Percentiles rank a stretch among this genome's conserved stretches.
Conservation (phyloP, 2,888 invertebrate species). For the Apotomis betuletana region DNA sequence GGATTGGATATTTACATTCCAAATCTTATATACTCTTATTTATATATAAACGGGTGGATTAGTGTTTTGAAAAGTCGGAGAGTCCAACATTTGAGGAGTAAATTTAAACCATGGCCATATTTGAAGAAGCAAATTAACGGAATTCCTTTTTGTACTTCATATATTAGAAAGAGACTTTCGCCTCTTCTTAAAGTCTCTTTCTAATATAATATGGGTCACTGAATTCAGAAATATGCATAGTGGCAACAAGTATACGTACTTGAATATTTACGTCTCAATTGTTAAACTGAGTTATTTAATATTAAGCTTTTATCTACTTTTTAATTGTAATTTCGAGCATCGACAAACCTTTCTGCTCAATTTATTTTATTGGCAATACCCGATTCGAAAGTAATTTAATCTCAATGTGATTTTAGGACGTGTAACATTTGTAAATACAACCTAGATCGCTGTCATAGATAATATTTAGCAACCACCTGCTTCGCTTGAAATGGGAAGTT, state of each 20-base stretch:
- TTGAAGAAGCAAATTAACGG: too few species aligned
- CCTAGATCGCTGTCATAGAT: background rate
- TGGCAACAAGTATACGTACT: too few species aligned
- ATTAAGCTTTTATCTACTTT: background rate
- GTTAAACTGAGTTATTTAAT: too few species aligned
- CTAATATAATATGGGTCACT: too few species aligned
- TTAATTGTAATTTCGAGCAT: slow-evolving; percentile 22
- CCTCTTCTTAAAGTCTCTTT: too few species aligned
- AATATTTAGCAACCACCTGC: background rate
- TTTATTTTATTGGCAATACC: slow-evolving; percentile 24
- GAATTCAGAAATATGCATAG: too few species aligned
- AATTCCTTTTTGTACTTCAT: too few species aligned
- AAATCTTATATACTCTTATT: slow-evolving; percentile 14
- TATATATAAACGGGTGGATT: too few species aligned
- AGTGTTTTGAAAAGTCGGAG: too few species aligned
- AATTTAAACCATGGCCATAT: background rate
- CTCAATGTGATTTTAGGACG: background rate
- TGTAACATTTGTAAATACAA: slow-evolving; percentile 8
- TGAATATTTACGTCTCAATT: background rate
- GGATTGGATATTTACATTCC: slow-evolving; percentile 6
- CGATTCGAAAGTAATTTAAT: background rate
- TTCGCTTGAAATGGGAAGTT: background rate
- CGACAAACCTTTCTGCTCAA: slow-evolving; percentile 34
- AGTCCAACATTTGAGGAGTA: background rate
- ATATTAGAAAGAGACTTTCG: too few species aligned